phyloP scores from a whole-genome alignment of 2,888 invertebrate species.

The Volucella bombylans region DNA sequence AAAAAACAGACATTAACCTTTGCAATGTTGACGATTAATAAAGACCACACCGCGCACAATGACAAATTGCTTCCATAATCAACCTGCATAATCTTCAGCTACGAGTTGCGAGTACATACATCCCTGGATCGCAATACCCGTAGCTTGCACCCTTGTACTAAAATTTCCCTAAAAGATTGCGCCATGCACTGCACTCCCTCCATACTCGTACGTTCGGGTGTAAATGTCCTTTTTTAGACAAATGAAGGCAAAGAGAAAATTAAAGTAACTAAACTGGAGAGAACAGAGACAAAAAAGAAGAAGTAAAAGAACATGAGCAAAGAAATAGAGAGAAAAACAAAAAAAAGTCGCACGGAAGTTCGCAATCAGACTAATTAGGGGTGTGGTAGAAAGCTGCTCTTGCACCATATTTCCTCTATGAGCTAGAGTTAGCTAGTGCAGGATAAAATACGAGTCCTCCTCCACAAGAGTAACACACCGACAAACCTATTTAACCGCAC shows the following conservation, averaged over 20 bases:
- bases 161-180: conserved; percentile 58
- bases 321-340: neutral
- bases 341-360: conserved; percentile 71
- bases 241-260: conserved; percentile 66
- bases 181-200: conserved; percentile 17
- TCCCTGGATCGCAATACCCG: neutral
- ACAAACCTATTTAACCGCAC: conserved; percentile 69
- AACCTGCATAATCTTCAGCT: conserved; percentile 70
- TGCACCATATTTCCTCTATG: conserved; percentile 57
- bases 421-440: conserved; percentile 56
- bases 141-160: conserved; percentile 18
- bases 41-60: conserved; percentile 72
- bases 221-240: conserved; percentile 49
- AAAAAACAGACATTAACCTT: conserved; percentile 62
- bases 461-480: conserved; percentile 28
- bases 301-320: neutral
- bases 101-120: conserved; percentile 3
- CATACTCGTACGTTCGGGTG: conserved; percentile 3
- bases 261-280: conserved; percentile 52
- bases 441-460: conserved; percentile 40
- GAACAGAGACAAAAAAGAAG: neutral
- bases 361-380: conserved; percentile 74
- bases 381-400: conserved; percentile 68
- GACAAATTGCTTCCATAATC: conserved; percentile 74
- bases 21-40: conserved; percentile 73